A percentile compares a stretch with the other conserved stretches of the same genome.
Conservation (phyloP, 2,888 invertebrate species). For the Andrena minutula region DNA sequence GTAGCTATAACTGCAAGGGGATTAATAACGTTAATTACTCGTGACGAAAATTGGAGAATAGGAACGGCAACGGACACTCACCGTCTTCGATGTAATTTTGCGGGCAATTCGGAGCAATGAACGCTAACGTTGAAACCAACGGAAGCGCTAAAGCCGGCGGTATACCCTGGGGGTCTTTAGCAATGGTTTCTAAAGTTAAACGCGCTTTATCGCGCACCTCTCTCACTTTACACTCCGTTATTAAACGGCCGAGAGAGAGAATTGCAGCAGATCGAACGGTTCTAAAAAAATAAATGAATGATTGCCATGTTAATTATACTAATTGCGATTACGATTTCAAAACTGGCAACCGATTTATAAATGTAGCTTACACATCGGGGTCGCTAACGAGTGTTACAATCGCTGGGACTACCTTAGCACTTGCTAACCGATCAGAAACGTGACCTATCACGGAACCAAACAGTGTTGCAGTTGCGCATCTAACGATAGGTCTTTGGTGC, state of each 20-base stretch:
- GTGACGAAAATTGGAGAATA: not conserved
- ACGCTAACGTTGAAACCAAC: conserved; percentile 87
- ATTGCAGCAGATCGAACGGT: conserved; percentile 88
- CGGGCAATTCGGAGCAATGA: conserved; percentile 87
- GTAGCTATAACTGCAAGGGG: conserved; percentile 87
- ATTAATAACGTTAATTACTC: conserved; percentile 29
- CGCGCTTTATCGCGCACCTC: conserved; percentile 87
- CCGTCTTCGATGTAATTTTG: conserved; percentile 87
- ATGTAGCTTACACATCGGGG: conserved; percentile 87
- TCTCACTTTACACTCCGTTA: conserved; percentile 85
- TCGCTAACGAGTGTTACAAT: conserved; percentile 90
- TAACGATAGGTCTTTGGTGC: conserved; percentile 88
- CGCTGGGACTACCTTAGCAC: conserved; percentile 88
- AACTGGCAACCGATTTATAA: conserved; percentile 10
- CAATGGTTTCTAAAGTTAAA: conserved; percentile 84
- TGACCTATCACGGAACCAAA: conserved; percentile 87
- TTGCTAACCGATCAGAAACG: conserved; percentile 87
- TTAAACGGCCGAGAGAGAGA: conserved; percentile 88
- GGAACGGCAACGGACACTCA: conserved; percentile 69
- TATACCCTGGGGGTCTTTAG: conserved; percentile 80
- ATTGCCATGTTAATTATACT: not conserved
- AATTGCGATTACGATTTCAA: not conserved
- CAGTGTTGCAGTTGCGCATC: conserved; percentile 87
- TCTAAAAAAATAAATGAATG: conserved; percentile 77
- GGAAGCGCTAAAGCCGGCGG: conserved; percentile 85